Evolutionary conservation across 2,888 invertebrate genomes (phyloP).

Genomic region (Neelides folsomi): DNA sequence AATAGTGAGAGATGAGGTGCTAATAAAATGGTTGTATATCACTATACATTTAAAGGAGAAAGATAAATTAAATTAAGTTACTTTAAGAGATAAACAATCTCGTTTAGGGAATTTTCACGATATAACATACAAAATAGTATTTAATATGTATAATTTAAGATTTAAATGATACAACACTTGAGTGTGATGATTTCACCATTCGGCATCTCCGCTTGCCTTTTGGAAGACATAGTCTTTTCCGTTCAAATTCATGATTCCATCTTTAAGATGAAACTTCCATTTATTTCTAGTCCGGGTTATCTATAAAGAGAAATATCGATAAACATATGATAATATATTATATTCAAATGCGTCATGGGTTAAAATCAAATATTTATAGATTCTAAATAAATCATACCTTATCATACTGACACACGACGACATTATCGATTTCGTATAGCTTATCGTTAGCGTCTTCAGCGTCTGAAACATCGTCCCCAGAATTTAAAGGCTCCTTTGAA

Average conservation of each 20-base stretch:
- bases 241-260: slow-evolving; percentile 97
- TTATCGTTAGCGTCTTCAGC: slow-evolving; percentile 72
- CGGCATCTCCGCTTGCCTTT: slow-evolving; percentile 96
- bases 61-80: too few relatives aligned
- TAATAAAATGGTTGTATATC: too few relatives aligned
- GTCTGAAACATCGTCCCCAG: slow-evolving; percentile 87
- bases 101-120: too few relatives aligned
- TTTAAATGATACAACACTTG: too few relatives aligned
- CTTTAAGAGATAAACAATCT: too few relatives aligned
- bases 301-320: slow-evolving; percentile 41
- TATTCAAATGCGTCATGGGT: neutral
- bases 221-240: slow-evolving; percentile 98
- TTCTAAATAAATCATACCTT: slow-evolving; percentile 49
- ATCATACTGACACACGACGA: slow-evolving; percentile 98
- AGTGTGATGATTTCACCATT: slow-evolving; percentile 55
- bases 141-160: too few relatives aligned
- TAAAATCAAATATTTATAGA: neutral
- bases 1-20: too few relatives aligned
- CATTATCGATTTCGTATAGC: slow-evolving; percentile 96
- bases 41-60: too few relatives aligned
- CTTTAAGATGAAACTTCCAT: slow-evolving; percentile 99
- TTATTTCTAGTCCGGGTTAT: slow-evolving; percentile 95
- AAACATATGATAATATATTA: neutral
- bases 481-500: slow-evolving; percentile 83
- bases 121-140: too few relatives aligned